phyloP scores from a whole-genome alignment of 2,797 vertebrate genomes.

The Enteromius viviparus region DNA sequence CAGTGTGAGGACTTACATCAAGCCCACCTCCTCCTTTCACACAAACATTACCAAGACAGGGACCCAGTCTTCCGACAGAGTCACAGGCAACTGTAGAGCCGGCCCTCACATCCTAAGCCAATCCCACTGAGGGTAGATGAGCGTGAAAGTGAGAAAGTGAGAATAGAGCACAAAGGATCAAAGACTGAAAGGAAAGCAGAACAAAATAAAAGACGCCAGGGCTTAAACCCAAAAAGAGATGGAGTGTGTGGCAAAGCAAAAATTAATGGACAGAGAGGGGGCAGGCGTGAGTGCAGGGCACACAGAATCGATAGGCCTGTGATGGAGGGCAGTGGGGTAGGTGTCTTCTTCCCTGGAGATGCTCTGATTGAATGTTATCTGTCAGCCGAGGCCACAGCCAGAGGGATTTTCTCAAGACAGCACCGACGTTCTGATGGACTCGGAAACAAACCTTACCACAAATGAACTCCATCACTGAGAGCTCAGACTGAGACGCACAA shows the following conservation, averaged over 20 bases:
- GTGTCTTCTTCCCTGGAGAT: conserved; percentile 38
- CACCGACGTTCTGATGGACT: conserved; percentile 59
- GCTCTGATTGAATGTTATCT: conserved; percentile 53
- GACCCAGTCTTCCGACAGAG: conserved; percentile 4
- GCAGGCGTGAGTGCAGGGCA: conserved; percentile 15
- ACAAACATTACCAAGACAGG: conserved; percentile 3
- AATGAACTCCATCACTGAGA: conserved; percentile 10
- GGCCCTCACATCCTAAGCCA: conserved; percentile 4
- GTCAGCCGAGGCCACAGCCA: conserved; percentile 37
- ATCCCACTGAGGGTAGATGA: conserved; percentile 9
- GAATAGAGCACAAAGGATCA: conserved; percentile 9
- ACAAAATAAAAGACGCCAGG: conserved; percentile 1
- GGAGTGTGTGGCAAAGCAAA: conserved; percentile 14
- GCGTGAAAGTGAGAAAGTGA: conserved; percentile 17
- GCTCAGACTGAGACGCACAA: neutral
- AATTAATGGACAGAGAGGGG: conserved; percentile 25
- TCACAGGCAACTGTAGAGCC: conserved; percentile 13
- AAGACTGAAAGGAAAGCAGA: conserved; percentile 20
- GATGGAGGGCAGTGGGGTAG: conserved; percentile 52
- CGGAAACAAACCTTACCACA: conserved; percentile 32
- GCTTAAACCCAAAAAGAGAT: conserved; percentile 20
- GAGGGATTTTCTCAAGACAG: conserved; percentile 47
- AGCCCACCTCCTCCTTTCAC: conserved; percentile 16
- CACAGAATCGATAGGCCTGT: conserved; percentile 52
- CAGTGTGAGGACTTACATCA: neutral